Evolutionary conservation across 2,113 vertebrate species (phyloP).

Genomic region (Pseudorhombus dupliciocellatus): DNA sequence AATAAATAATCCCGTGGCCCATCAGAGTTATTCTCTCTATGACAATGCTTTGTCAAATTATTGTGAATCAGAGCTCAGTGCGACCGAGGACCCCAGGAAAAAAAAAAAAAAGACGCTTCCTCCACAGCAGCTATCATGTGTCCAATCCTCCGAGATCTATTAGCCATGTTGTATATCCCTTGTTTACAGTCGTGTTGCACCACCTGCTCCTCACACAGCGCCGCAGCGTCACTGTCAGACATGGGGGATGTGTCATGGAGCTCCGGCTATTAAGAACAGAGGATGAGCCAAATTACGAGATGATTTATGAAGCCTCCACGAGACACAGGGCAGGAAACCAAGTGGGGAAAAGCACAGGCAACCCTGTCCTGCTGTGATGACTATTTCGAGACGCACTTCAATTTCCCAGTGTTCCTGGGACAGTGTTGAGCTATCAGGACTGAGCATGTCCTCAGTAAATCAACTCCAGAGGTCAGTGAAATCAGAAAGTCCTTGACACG

Average conservation of each 20-base stretch:
- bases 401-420: constrained; percentile 23
- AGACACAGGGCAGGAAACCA: constrained; percentile 45
- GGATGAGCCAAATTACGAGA: constrained; percentile 62
- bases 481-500: constrained; percentile 11
- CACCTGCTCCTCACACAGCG: constrained; percentile 12
- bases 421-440: constrained; percentile 5
- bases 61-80: constrained; percentile 42
- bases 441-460: neutral
- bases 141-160: constrained; percentile 39
- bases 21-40: constrained; percentile 8
- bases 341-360: constrained; percentile 32
- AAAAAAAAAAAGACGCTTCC: constrained; percentile 51
- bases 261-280: constrained; percentile 52
- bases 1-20: constrained; percentile 32
- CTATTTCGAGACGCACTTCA: constrained; percentile 41
- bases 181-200: constrained; percentile 50
- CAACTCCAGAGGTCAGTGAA: neutral
- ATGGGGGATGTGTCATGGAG: constrained; percentile 33
- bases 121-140: constrained; percentile 37
- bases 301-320: constrained; percentile 69
- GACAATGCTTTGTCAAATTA: constrained; percentile 31
- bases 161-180: constrained; percentile 45
- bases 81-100: constrained; percentile 27
- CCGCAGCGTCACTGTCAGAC: constrained; percentile 5
- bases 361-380: constrained; percentile 12